These are phyloP conservation scores for Chaetogeoica ovagalla DNA, from an alignment of 2,888 invertebrate species.

Conservation along the genomic window DNA sequence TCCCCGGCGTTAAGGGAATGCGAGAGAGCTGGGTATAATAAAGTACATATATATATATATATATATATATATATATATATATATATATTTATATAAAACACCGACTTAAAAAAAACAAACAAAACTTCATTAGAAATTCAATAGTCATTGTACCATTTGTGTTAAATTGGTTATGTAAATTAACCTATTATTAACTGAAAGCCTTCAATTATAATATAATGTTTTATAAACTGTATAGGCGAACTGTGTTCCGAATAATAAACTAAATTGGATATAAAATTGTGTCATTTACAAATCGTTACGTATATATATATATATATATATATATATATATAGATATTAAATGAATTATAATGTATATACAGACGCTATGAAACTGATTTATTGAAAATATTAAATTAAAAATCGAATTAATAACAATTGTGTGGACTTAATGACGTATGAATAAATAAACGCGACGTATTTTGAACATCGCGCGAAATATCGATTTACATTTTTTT, in stretches of 20 bases:
- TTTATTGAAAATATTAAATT: not conserved
- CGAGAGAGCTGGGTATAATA: not conserved
- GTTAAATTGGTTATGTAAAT: constrained; percentile 48
- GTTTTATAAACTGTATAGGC: not conserved
- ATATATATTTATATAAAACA: not conserved
- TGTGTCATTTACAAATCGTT: not conserved
- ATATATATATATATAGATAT: too few species aligned
- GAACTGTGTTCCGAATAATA: not conserved
- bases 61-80: not conserved
- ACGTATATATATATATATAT: too few species aligned
- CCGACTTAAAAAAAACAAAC: not conserved
- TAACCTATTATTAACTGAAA: not conserved
- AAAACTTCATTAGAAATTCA: constrained; percentile 39
- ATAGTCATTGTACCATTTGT: constrained; percentile 27
- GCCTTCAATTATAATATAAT: constrained; percentile 14
- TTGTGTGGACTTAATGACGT: constrained; percentile 18
- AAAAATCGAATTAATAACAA: not conserved
- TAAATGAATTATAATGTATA: too few species aligned
- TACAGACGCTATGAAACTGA: not conserved
- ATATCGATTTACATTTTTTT: too few species aligned
- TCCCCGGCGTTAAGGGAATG: constrained; percentile 1
- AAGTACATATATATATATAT: not conserved
- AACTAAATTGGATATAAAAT: constrained; percentile 22
- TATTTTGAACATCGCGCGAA: too few species aligned
- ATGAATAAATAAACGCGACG: not conserved